Evolutionary conservation across 2,888 invertebrate species (phyloP).

Genomic region (Pseudanteris insignis): DNA sequence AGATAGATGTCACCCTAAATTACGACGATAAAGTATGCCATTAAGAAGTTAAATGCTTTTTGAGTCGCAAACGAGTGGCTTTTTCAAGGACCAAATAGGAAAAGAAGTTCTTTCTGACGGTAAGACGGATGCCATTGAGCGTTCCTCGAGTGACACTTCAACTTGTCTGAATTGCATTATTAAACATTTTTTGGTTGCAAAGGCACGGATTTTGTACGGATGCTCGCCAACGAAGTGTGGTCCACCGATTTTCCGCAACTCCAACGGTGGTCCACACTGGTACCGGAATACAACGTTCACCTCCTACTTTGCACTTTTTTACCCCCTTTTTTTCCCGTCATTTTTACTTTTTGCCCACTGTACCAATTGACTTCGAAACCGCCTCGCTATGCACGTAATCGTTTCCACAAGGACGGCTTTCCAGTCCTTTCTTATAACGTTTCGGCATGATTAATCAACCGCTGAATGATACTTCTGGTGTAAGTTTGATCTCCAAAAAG

Average conservation of each 20-base stretch:
- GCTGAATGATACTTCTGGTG: too few species aligned
- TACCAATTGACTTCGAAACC: too few species aligned
- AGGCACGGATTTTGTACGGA: constrained; percentile 7
- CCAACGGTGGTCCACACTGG: too few species aligned
- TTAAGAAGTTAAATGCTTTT: constrained; percentile 42
- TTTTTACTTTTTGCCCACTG: too few species aligned
- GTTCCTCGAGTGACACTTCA: constrained; percentile 28
- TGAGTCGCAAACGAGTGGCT: constrained; percentile 35
- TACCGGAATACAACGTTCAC: too few species aligned
- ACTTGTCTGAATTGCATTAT: constrained; percentile 40
- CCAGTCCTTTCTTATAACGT: too few species aligned
- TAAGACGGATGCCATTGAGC: constrained; percentile 32
- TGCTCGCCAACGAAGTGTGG: too few species aligned
- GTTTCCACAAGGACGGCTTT: too few species aligned
- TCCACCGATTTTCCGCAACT: constrained; percentile 7
- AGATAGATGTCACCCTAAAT: constrained; percentile 38
- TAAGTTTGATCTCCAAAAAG: too few species aligned
- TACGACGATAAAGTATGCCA: constrained; percentile 31
- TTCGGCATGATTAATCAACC: neutral
- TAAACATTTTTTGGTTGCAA: constrained; percentile 29
- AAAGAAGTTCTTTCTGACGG: constrained; percentile 25
- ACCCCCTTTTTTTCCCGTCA: too few species aligned
- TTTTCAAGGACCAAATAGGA: constrained; percentile 30
- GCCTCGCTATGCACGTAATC: too few species aligned
- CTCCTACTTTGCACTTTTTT: too few species aligned